A percentile compares a stretch with the other conserved stretches of the same genome.
Evolutionary conservation across 2,888 invertebrate genomes (phyloP).

Genomic region (Diaperis boleti): DNA sequence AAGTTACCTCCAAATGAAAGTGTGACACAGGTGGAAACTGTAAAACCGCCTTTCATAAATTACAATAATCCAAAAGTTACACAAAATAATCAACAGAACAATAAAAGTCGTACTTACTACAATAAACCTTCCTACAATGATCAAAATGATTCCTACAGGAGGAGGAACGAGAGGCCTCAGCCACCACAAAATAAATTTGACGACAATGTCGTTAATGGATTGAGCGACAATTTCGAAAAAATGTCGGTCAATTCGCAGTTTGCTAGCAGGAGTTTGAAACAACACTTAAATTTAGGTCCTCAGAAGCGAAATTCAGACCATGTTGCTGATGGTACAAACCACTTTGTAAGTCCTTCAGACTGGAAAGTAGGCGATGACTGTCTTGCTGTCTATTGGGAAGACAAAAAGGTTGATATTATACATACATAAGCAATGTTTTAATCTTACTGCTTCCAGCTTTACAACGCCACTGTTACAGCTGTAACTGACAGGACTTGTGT

Average conservation of each 20-base stretch:
- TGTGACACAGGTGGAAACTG: constrained; percentile 40
- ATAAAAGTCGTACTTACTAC: constrained; percentile 36
- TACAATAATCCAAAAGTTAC: constrained; percentile 29
- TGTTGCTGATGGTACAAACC: no score
- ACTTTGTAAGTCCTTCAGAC: no score
- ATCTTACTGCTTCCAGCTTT: constrained; percentile 72
- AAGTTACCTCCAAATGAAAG: constrained; percentile 72
- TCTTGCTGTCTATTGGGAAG: constrained; percentile 94
- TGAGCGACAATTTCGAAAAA: constrained; percentile 53
- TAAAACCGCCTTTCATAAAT: constrained; percentile 11
- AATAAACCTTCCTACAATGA: constrained; percentile 17
- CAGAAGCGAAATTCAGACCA: no score
- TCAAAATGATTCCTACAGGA: constrained; percentile 2
- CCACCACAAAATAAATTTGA: background rate
- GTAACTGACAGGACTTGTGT: constrained; percentile 87
- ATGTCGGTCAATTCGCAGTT: constrained; percentile 62
- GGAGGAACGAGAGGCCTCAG: constrained; percentile 3
- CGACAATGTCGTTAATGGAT: constrained; percentile 40
- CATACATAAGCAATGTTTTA: no score
- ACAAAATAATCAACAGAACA: constrained; percentile 40
- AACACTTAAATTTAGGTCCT: constrained; percentile 60
- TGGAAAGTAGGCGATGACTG: constrained; percentile 88
- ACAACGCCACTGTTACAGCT: constrained; percentile 85
- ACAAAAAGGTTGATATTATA: constrained; percentile 87
- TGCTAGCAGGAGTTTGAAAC: constrained; percentile 61